Conservation (phyloP, 2,113 vertebrate species). For the Neofelis nebulosa region DNA sequence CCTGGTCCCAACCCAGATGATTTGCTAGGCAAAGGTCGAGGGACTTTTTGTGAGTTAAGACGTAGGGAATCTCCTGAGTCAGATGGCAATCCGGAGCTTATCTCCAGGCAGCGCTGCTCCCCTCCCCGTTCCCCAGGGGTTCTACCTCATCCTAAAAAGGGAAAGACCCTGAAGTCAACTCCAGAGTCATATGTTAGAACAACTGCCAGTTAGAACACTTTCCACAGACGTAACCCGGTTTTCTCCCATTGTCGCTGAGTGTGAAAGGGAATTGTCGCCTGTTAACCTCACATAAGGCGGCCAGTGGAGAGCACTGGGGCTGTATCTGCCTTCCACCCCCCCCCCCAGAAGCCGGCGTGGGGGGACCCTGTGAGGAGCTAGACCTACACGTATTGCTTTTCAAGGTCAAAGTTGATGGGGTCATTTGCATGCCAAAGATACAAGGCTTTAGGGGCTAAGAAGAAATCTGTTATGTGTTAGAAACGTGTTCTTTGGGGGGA, state of each 20-base stretch:
- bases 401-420: not conserved
- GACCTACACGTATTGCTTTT: not conserved
- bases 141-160: not conserved
- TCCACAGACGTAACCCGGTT: not conserved
- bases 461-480: not conserved
- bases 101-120: not conserved
- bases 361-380: not conserved
- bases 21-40: not conserved
- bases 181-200: not conserved
- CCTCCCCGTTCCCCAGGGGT: fast-evolving
- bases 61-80: not conserved
- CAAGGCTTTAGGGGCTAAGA: not conserved
- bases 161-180: not conserved
- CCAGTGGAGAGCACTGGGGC: too few relatives aligned
- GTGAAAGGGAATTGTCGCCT: not conserved
- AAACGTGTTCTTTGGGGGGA: not conserved
- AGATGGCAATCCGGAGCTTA: fast-evolving
- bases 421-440: not conserved
- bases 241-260: not conserved
- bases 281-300: fast-evolving
- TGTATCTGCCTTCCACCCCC: fast-evolving
- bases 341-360: fast-evolving
- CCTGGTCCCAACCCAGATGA: not conserved
- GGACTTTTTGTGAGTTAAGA: not conserved
- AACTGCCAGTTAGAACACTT: not conserved